Conservation (phyloP, 2,113 vertebrate genomes). For the Hydropotes inermis region DNA sequence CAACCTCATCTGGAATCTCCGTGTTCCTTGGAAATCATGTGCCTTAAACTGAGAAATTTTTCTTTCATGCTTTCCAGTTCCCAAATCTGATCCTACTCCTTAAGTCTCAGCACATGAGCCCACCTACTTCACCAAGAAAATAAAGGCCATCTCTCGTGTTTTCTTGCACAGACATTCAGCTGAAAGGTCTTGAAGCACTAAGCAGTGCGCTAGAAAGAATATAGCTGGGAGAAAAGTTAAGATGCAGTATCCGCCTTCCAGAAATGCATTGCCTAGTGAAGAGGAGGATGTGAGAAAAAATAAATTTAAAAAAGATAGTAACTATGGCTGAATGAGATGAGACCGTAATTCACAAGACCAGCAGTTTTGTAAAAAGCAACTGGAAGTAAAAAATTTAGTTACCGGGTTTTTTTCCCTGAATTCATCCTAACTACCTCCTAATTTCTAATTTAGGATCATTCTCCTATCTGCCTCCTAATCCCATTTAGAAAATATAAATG, state of each 20-base stretch:
- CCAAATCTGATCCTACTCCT: not conserved
- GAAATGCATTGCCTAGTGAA: not conserved
- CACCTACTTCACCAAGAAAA: not conserved
- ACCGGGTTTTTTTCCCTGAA: not conserved
- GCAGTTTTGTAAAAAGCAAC: not conserved
- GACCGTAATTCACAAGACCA: not conserved
- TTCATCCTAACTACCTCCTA: not conserved
- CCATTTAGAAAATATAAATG: not conserved
- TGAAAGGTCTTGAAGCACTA: not conserved
- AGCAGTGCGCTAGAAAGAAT: not conserved
- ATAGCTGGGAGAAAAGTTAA: not conserved
- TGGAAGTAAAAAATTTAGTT: not conserved
- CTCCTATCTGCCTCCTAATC: not conserved
- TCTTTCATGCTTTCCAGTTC: not conserved
- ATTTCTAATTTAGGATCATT: not conserved
- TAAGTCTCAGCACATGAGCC: not conserved
- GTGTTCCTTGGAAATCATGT: not conserved
- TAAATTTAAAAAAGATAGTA: not conserved
- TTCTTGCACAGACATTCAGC: not conserved
- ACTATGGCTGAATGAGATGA: not conserved
- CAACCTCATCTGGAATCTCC: not conserved
- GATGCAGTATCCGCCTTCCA: not conserved
- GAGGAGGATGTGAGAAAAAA: not conserved
- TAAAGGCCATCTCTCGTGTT: not conserved
- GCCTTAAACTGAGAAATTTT: not conserved